Evolutionary conservation across 2,797 vertebrate species (phyloP), one percentile per base, ranked within the genome.

Genomic region (Spinibarbus caldwelli): DNA sequence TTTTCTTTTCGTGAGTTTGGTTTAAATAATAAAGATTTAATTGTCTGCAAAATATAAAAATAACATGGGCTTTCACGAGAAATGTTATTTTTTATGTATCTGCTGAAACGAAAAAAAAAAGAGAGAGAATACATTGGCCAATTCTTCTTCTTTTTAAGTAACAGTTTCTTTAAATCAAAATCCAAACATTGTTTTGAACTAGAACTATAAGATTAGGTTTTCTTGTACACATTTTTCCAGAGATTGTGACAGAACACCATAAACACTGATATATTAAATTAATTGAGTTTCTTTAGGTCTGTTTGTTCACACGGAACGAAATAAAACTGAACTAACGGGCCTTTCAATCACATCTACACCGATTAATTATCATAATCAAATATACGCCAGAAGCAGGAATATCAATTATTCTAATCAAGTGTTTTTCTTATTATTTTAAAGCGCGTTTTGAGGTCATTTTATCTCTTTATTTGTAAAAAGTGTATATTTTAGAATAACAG

Each of bases 371-470:
- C 31, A 12, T 23, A 52, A 75, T 52, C 31, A n/a, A n/a, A n/a
- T n/a, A n/a, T n/a, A n/a, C n/a, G n/a, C n/a, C n/a, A 34, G 31
- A 47, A 31, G n/a, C 7, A 47, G 41, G 17, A 31, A 52, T 36
- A 34, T 34, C 72, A 52, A 10, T 68, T 1, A 68, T 38, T 68
- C 21, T 85, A 81, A 78, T 62, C 72, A 77, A 80, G 43, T 38
- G 49, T 57, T 86, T 88, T 17, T 47, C 45, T 0, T 7, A 6
- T 85, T 84, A 79, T 85, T 84, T 78, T 23, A 52, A 34, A 78
- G 29, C 62, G 29, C 15, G 7, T 34, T 36, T 67, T 4, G 31
- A 8, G 1, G 1, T 67, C 31, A 36, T 36, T 4, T 21, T 21
- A 19, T 34, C 14, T 66, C 62, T 36, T 21, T 36, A 2, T 66